Evolutionary conservation across 2,888 invertebrate genomes (phyloP), one percentile per base, ranked within the genome.

Genomic region (Andrena dorsata): DNA sequence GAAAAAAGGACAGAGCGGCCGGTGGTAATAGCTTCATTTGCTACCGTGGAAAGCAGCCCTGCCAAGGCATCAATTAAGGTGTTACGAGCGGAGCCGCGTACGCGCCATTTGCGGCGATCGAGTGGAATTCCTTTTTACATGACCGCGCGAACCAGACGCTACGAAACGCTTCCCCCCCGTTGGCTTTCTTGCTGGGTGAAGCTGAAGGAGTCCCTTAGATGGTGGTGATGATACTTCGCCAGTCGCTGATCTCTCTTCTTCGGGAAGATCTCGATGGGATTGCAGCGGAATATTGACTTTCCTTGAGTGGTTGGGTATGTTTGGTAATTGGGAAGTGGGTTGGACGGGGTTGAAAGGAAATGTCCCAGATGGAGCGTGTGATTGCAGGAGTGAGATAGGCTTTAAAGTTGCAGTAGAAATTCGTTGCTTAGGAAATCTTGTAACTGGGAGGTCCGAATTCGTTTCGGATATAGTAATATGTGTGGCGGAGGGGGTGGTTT

Each of bases 21-120:
- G 71, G 51, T 20, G 76, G 73, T 88, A 88, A 90, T 90, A 87
- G 85, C 90, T 91, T 90, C 84, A 90, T 90, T 89, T 75, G 88
- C 81, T 68, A 49, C 75, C 72, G 80, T 79, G 77, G 86, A 86
- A 89, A 86, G 80, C 84, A 76, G 85, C 79, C 77, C 72, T 69
- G 60, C 69, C 53, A 51, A 53, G 66, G 83, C 73, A 82, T 86
- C 87, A 83, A 90, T 90, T 90, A 89, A 82, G 84, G 79, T 85
- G 86, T 88, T 88, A 86, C 85, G 80, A 61, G 65, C 53, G 51
- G 10, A 26, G 56, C 58, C 60, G 60, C 66, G 64, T 68, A 74
- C 85, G 66, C 72, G 70, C 83, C 79, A 87, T 87, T 86, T 76
- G 82, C 68, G 83, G 74, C 61, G 71, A 86, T 89, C 49, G 56